Base-by-base conservation (phyloP, 64 coral and sea anemone genomes). In the Montipora cactus region DNA sequence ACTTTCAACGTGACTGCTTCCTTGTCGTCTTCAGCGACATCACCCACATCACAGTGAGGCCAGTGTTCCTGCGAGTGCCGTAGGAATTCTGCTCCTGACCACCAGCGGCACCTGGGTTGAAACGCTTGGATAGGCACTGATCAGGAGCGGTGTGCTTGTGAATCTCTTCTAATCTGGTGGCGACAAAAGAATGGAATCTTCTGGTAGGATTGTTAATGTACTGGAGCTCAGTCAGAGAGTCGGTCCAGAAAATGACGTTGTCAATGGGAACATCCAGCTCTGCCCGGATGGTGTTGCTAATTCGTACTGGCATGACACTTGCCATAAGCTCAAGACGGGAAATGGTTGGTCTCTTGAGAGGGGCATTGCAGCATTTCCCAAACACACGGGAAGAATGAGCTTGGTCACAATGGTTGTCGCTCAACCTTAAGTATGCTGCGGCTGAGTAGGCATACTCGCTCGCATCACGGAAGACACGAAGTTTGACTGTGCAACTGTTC, bases 141-240 rank as follows among this genome's bases (percentile, higher is more conserved):
- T 45, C 18, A 5, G 90, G 90, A 11, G 67, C 52, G 3, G 80
- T 74, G 49, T 72, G 15, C 14, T 92, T 78, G 18, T 84, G 79
- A 15, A 83, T 92, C 47, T 92, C 90, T 16, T 85, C 53, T 8
- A 92, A 11, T 7, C 81, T 81, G 49, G 67, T 93, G 10, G 83
- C 53, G 7, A 93, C 76, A 12, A 93, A 93, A 1, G 14, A 81
- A 19, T 84, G 53, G 21, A 93, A 93, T 52, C 91, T 44, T 79
- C 83, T 84, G 0, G 15, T 87, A 72, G 77, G 52, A 18, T 93
- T 93, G 4, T 79, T 93, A 50, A 93, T 80, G 62, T 88, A 87
- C n/a, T 88, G 81, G 3, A 93, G 47, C 1, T 76, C 75, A 0
- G 59, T 93, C 20, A 79, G 61, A 0, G 91, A 93, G 48, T 93